phyloP scores from a whole-genome alignment of 53 echinoderm and acorn worm genomes.

The Temnopleurus reevesii region DNA sequence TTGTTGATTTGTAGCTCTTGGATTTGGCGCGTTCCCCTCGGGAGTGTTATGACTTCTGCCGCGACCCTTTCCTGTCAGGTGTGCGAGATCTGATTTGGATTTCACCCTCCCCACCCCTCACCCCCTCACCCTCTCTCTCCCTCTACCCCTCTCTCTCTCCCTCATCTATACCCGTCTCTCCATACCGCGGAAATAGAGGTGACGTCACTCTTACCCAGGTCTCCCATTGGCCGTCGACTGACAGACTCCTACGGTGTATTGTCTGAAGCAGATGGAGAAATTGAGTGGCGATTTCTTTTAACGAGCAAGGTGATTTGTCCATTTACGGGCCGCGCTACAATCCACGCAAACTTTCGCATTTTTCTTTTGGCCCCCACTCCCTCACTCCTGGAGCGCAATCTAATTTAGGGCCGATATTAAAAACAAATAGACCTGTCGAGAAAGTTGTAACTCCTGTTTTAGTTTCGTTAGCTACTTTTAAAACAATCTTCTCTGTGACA shows the following conservation, averaged over 20 bases:
- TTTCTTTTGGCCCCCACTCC: constrained; percentile 1
- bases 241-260: constrained; percentile 13
- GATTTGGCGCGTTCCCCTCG: constrained; percentile 16
- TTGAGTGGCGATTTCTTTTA: constrained; percentile 46
- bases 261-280: constrained; percentile 34
- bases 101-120: neutral
- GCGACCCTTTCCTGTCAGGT: constrained; percentile 50
- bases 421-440: constrained; percentile 34
- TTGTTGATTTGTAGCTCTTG: constrained; percentile 36
- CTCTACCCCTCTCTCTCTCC: neutral
- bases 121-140: neutral
- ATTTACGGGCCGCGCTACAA: constrained; percentile 45
- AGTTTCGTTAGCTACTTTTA: constrained; percentile 19
- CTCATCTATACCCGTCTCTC: neutral
- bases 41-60: constrained; percentile 47
- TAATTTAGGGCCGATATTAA: constrained; percentile 5
- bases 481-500: constrained; percentile 6
- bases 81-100: constrained; percentile 47
- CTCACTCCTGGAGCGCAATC: constrained; percentile 4
- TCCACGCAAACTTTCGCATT: constrained; percentile 44
- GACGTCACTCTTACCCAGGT: constrained; percentile 27
- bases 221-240: constrained; percentile 17
- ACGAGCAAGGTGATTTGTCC: constrained; percentile 53
- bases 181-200: constrained; percentile 23
- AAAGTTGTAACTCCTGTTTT: constrained; percentile 21